Conservation (phyloP, 2,113 vertebrate genomes). For the Arizona elegans region DNA sequence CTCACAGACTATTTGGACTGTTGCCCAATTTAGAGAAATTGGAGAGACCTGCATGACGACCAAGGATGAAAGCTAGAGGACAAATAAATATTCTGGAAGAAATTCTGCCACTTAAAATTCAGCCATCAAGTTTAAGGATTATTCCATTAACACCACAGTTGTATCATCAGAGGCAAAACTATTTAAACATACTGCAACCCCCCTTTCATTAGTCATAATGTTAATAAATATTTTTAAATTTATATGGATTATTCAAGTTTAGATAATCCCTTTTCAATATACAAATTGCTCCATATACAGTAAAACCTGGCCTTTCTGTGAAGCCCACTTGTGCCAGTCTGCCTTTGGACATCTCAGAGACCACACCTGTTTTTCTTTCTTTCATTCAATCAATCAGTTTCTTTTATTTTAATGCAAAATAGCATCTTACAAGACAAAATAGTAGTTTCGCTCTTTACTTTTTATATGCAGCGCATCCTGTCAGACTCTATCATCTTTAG, state of each 20-base stretch:
- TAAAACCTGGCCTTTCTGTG: background rate
- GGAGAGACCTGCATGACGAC: constrained; percentile 41
- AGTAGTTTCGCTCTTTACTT: background rate
- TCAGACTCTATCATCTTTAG: background rate
- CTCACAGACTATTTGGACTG: constrained; percentile 19
- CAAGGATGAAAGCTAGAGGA: constrained; percentile 31
- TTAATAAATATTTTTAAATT: background rate
- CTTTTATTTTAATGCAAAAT: background rate
- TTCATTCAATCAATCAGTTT: background rate
- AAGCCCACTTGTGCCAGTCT: background rate
- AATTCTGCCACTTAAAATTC: background rate
- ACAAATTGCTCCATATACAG: background rate
- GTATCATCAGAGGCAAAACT: background rate
- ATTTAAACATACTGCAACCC: background rate
- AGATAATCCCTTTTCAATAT: background rate
- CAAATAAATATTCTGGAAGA: constrained; percentile 21
- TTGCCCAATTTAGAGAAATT: constrained; percentile 34
- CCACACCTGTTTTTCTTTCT: background rate
- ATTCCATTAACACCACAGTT: constrained; percentile 15
- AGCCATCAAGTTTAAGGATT: background rate
- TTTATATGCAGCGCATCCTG: background rate
- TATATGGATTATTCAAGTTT: background rate
- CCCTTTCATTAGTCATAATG: background rate
- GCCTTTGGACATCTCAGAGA: background rate
- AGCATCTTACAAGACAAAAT: background rate